phyloP scores from a whole-genome alignment of 2,113 vertebrate species.

The Bagarius yarrelli region DNA sequence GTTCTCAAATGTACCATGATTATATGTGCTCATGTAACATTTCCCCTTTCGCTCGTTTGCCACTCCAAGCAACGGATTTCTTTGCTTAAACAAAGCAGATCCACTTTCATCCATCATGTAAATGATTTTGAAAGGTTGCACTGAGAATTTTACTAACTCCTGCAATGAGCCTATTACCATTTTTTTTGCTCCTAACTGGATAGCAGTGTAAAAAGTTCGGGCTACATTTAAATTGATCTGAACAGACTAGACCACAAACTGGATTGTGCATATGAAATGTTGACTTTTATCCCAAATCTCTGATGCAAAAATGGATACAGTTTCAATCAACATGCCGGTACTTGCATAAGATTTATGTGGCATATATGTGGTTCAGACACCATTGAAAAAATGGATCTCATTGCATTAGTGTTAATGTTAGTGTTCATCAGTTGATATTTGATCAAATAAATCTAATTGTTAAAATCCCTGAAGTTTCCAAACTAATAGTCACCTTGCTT shows the following conservation, averaged over 20 bases:
- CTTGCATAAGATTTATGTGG: neutral
- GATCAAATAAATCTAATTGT: conserved; percentile 55
- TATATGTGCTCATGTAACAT: conserved; percentile 61
- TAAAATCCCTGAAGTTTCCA: conserved; percentile 58
- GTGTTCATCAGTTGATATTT: neutral
- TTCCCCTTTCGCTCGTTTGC: conserved; percentile 47
- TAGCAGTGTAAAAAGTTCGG: conserved; percentile 73
- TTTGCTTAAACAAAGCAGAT: conserved; percentile 54
- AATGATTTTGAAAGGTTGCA: conserved; percentile 20
- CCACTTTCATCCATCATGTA: conserved; percentile 49
- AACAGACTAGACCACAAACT: conserved; percentile 47
- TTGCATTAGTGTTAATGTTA: conserved; percentile 11
- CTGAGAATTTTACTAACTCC: conserved; percentile 22
- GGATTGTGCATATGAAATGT: neutral
- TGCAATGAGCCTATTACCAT: conserved; percentile 36
- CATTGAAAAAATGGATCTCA: neutral
- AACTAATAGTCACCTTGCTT: conserved; percentile 60
- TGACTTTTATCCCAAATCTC: neutral
- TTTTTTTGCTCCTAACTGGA: conserved; percentile 53
- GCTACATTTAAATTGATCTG: conserved; percentile 62
- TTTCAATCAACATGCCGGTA: neutral
- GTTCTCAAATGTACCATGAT: conserved; percentile 61
- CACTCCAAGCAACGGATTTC: conserved; percentile 42
- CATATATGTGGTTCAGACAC: neutral
- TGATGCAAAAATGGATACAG: neutral